A percentile compares a stretch with the other conserved stretches of the same genome.
These are phyloP conservation scores for Acrobeloides nanus DNA, from an alignment of 2,888 invertebrate genomes.

Conservation along the genomic window DNA sequence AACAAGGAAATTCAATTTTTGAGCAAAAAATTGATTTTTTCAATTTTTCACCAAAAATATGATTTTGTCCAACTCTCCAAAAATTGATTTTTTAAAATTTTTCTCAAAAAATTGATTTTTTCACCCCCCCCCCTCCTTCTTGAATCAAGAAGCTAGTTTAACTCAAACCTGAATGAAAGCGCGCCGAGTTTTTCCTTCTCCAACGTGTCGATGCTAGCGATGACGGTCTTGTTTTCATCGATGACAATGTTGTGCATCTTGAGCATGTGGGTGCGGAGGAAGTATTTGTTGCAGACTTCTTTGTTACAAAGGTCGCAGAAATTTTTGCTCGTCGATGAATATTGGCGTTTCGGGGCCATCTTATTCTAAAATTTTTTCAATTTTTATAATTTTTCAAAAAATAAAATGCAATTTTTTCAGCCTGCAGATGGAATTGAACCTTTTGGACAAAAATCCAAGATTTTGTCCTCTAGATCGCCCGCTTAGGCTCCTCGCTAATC, in stretches of 20 bases:
- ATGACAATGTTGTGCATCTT: constrained; percentile 66
- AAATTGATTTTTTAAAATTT: background rate
- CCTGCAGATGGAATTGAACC: too few species aligned
- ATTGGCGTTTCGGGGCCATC: constrained; percentile 37
- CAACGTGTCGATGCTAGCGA: constrained; percentile 52
- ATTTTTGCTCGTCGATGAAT: constrained; percentile 50
- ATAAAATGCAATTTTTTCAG: too few species aligned
- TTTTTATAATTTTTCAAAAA: too few species aligned
- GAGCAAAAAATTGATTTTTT: background rate
- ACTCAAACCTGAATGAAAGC: constrained; percentile 37
- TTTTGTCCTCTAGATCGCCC: too few species aligned
- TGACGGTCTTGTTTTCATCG: constrained; percentile 54
- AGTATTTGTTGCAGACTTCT: constrained; percentile 93
- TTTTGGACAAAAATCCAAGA: too few species aligned
- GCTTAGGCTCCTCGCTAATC: too few species aligned
- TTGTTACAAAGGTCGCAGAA: constrained; percentile 54
- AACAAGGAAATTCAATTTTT: constrained; percentile 52
- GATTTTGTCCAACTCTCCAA: background rate
- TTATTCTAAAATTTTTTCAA: too few species aligned
- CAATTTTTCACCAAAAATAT: too few species aligned
- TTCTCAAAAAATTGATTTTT: background rate
- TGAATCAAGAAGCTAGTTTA: background rate
- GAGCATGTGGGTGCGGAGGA: constrained; percentile 83
- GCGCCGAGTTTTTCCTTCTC: constrained; percentile 46
- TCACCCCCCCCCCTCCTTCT: too few species aligned